phyloP scores from a whole-genome alignment of 2,113 vertebrate species.

The Aleadryas rufinucha region DNA sequence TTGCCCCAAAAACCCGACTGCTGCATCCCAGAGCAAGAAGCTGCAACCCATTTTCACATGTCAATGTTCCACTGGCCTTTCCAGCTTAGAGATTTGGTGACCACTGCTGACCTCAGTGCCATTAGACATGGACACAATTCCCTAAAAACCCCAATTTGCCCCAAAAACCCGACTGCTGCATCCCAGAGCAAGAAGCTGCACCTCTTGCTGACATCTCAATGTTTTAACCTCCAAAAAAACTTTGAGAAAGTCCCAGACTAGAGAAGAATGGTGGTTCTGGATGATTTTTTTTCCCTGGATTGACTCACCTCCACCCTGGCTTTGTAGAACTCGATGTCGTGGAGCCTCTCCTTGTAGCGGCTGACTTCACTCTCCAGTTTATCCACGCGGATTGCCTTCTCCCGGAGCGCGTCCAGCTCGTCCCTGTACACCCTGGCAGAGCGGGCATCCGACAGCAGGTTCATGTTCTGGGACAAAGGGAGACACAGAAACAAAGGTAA shows the following conservation, averaged over 20 bases:
- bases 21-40: not conserved
- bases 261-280: not conserved
- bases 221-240: not conserved
- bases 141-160: not conserved
- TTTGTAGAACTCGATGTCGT: slow-evolving; percentile 97
- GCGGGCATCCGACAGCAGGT: slow-evolving; percentile 90
- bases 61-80: not conserved
- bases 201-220: not conserved
- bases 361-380: slow-evolving; percentile 96
- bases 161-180: not conserved
- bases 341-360: slow-evolving; percentile 92
- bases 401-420: slow-evolving; percentile 92
- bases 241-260: not conserved
- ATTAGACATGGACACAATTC: not conserved
- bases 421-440: slow-evolving; percentile 92
- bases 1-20: not conserved
- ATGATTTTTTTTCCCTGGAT: not conserved
- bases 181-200: not conserved
- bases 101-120: not conserved
- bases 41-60: accelerated
- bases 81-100: not conserved
- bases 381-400: slow-evolving; percentile 93
- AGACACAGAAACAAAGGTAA: not conserved
- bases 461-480: slow-evolving; percentile 82
- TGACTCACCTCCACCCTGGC: slow-evolving; percentile 90